Evolutionary conservation across 1,140 invertebrate species (phyloP).

Genomic region (Delia radicum): DNA sequence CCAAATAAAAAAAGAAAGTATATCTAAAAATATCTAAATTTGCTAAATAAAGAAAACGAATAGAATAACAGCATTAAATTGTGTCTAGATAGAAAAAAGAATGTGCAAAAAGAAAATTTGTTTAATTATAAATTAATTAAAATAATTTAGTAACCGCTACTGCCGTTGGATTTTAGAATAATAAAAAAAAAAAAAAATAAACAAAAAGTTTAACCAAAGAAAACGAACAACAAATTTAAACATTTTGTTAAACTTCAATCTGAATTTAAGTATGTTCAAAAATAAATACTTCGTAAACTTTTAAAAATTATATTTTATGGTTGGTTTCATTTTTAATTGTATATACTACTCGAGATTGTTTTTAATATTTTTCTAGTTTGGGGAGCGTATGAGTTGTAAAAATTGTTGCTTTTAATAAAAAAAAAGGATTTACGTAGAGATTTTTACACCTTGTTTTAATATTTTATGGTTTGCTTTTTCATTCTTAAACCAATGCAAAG

Average conservation of each 20-base stretch:
- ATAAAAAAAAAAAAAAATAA: not conserved
- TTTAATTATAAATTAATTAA: not conserved
- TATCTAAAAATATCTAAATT: not conserved
- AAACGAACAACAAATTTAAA: not conserved
- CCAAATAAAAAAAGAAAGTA: not conserved
- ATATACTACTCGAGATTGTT: not conserved
- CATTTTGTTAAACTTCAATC: not conserved
- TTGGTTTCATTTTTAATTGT: not conserved
- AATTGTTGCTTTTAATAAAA: not conserved
- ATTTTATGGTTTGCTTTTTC: too few species aligned
- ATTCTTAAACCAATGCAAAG: too few species aligned
- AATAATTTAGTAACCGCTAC: not conserved
- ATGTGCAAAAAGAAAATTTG: not conserved
- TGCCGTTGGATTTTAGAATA: not conserved
- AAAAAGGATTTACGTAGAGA: too few species aligned
- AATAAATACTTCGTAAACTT: too few species aligned
- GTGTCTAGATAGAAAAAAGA: not conserved
- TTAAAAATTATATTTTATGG: too few species aligned
- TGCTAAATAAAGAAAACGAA: not conserved
- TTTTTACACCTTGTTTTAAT: too few species aligned
- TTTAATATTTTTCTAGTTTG: not conserved
- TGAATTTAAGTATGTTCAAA: not conserved
- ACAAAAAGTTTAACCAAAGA: too few species aligned
- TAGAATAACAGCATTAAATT: not conserved
- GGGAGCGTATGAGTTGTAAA: not conserved